Conservation (phyloP, 2,888 invertebrate genomes). For the Thelaira solivaga region DNA sequence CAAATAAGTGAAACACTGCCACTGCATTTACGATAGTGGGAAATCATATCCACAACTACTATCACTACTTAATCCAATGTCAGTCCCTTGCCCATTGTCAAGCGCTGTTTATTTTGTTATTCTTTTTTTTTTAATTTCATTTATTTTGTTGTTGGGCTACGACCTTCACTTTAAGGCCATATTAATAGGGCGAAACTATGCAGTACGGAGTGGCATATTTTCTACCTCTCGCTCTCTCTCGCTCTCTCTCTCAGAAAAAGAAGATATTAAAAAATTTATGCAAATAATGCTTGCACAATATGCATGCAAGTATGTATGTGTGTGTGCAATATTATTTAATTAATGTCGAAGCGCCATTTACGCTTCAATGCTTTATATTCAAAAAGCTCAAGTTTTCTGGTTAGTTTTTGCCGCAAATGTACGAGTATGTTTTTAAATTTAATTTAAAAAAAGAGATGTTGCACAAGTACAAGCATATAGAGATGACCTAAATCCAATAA, state of each 20-base stretch:
- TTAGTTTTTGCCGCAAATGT: no score
- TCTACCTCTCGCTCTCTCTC: no score
- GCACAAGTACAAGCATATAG: background rate
- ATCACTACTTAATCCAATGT: slow-evolving; percentile 47
- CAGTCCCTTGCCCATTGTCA: slow-evolving; percentile 53
- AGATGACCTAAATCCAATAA: slow-evolving; percentile 24
- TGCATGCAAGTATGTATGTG: no score
- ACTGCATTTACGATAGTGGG: slow-evolving; percentile 28
- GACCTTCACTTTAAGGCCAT: slow-evolving; percentile 34
- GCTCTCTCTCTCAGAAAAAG: background rate
- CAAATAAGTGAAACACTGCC: background rate
- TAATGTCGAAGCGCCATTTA: background rate
- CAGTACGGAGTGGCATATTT: no score
- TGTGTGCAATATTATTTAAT: no score
- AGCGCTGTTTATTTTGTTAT: no score
- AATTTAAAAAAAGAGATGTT: no score
- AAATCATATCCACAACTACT: slow-evolving; percentile 1
- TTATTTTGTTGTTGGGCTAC: background rate
- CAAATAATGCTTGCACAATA: background rate
- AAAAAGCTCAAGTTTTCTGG: slow-evolving; percentile 29
- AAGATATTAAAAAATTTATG: background rate
- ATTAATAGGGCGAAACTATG: slow-evolving; percentile 12
- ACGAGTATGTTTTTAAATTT: no score
- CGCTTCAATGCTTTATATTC: background rate
- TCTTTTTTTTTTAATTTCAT: slow-evolving; percentile 5